Evolutionary conservation across 2,113 vertebrate genomes (phyloP).

Genomic region (Otis tarda): DNA sequence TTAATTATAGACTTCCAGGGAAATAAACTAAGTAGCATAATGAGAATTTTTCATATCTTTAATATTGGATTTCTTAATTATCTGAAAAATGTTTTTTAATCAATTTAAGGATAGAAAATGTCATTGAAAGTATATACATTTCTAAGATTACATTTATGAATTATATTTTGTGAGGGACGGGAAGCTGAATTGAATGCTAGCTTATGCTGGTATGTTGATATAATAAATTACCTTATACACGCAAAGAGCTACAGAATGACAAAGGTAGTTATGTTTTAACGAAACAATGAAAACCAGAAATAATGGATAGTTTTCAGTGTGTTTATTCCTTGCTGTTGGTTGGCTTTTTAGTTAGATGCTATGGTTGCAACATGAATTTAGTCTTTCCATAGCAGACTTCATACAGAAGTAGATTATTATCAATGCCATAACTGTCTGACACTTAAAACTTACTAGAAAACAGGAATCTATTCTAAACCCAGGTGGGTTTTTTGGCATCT

Average conservation of each 20-base stretch:
- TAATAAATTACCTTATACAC: neutral
- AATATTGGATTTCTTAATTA: neutral
- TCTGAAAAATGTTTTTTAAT: neutral
- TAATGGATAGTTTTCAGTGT: neutral
- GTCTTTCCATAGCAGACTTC: neutral
- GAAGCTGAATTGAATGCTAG: neutral
- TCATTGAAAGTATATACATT: neutral
- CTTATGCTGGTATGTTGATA: neutral
- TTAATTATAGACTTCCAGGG: slow-evolving; percentile 1
- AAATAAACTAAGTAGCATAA: neutral
- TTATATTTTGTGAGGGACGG: neutral
- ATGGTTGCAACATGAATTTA: neutral
- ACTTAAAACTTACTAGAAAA: neutral
- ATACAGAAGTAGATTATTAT: neutral
- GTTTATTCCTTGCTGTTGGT: neutral
- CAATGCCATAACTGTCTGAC: neutral
- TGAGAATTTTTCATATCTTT: neutral
- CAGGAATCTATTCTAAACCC: neutral
- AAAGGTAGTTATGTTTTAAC: neutral
- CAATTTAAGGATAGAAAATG: neutral
- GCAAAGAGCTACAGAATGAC: neutral
- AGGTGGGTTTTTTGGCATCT: neutral
- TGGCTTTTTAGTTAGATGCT: neutral
- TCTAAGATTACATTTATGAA: neutral
- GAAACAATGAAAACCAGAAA: neutral